phyloP scores from a whole-genome alignment of 2,888 invertebrate genomes.

The Eilema griseolum region DNA sequence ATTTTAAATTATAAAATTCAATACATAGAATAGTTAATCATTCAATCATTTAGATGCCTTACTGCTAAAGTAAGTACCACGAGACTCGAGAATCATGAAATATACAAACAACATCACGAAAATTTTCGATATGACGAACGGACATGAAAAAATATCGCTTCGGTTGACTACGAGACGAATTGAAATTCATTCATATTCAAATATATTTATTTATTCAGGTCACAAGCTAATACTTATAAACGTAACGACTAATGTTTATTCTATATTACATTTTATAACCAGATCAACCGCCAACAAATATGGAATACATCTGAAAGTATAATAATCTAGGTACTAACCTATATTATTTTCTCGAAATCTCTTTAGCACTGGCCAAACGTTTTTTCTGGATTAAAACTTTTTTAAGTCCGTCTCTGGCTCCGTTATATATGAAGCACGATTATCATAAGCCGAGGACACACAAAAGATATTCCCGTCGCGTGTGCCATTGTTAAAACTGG shows the following conservation, averaged over 20 bases:
- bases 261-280: neutral
- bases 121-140: too few relatives aligned
- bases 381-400: neutral
- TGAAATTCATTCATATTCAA: neutral
- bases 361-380: neutral
- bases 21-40: too few relatives aligned
- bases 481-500: conserved; percentile 36
- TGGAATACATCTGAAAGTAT: neutral
- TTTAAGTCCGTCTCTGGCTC: conserved; percentile 24
- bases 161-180: neutral
- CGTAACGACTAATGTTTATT: neutral
- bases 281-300: neutral
- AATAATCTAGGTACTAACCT: neutral
- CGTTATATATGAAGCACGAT: conserved; percentile 34
- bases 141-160: neutral
- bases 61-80: too few relatives aligned
- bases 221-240: neutral
- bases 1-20: neutral
- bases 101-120: too few relatives aligned
- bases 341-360: conserved; percentile 2
- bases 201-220: neutral
- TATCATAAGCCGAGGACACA: conserved; percentile 44
- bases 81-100: too few relatives aligned
- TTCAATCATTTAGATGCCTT: too few relatives aligned
- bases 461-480: conserved; percentile 41